Conservation (phyloP, 2,888 invertebrate genomes). For the Fissipunctia ypsillon region DNA sequence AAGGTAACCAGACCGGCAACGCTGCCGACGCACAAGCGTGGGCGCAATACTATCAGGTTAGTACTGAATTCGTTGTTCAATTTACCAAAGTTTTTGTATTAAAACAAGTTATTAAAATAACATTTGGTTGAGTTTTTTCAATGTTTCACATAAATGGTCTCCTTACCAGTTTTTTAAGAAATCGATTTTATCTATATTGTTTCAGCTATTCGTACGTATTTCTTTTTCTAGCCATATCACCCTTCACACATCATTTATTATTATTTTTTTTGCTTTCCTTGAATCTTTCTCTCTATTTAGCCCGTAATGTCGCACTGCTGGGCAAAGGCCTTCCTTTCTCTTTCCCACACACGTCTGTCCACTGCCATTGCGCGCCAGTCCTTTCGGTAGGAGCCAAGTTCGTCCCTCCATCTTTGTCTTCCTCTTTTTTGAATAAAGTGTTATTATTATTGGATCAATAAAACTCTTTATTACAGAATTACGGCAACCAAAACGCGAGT, state of each 20-base stretch:
- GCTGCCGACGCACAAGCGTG: conserved; percentile 83
- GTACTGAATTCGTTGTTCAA: conserved; percentile 5
- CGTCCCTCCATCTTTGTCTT: not conserved
- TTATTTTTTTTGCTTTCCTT: no score
- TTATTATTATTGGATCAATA: not conserved
- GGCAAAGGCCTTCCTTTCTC: not conserved
- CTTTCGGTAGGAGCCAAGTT: not conserved
- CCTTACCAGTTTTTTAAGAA: not conserved
- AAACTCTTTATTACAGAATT: conserved; percentile 73
- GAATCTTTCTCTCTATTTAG: not conserved
- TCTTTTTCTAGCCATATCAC: not conserved
- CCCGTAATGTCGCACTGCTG: not conserved
- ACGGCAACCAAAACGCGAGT: conserved; percentile 74
- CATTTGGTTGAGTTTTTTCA: not conserved
- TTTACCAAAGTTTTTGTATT: not conserved
- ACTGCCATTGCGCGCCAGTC: not conserved
- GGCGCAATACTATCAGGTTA: conserved; percentile 89
- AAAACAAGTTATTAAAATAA: not conserved
- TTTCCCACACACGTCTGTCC: no score
- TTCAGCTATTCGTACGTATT: conserved; percentile 40
- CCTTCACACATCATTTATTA: no score
- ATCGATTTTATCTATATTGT: not conserved
- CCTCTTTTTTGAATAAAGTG: not conserved
- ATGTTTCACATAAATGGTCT: not conserved
- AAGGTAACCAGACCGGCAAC: conserved; percentile 71